Evolutionary conservation across 2,113 vertebrate species (phyloP).

Genomic region (Sus scrofa): T2T-Sscrofa CM000826.6:84066501-84067000

Average conservation of each 20-base stretch:
- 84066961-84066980: neutral
- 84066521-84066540: neutral
- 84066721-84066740: neutral
- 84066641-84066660: neutral
- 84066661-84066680: neutral
- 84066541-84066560: neutral
- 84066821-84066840: neutral
- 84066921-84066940: neutral
- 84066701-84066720: neutral
- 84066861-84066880: neutral
- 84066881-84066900: neutral
- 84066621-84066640: neutral
- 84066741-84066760: neutral
- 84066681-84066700: neutral
- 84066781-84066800: neutral
- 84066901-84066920: neutral
- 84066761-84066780: neutral
- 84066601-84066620: neutral
- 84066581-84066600: conserved; percentile 27
- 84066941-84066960: neutral
- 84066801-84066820: neutral
- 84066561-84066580: neutral
- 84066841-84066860: neutral
- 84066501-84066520: neutral
- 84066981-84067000: neutral